Conservation (phyloP, 2,113 vertebrate species). For the Chinchilla lanigera region DNA sequence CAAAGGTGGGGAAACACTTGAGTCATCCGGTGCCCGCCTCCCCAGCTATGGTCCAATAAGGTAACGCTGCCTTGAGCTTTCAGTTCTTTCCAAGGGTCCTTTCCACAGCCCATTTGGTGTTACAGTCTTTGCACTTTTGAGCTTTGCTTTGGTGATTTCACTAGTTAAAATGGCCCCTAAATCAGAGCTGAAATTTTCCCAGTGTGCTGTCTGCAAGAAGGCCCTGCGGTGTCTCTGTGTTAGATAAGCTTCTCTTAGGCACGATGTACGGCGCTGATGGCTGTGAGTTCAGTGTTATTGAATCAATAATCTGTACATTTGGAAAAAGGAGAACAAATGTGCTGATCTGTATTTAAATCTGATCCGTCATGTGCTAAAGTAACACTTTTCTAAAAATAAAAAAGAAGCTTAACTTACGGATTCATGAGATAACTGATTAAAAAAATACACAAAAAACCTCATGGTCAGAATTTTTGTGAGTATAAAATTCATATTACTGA, state of each 20-base stretch:
- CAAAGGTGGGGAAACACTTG: background rate
- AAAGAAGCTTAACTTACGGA: background rate
- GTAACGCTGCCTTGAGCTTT: background rate
- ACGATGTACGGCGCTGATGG: background rate
- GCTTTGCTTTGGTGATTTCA: background rate
- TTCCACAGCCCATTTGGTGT: background rate
- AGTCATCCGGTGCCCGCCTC: background rate
- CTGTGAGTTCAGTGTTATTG: background rate
- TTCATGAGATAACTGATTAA: background rate
- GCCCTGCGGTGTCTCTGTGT: background rate
- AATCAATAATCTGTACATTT: background rate
- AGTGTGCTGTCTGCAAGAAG: background rate
- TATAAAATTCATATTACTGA: background rate
- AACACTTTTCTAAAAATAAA: background rate
- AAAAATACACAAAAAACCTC: background rate
- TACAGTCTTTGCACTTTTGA: background rate
- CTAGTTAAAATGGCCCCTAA: background rate
- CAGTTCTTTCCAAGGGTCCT: background rate
- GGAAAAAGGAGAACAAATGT: background rate
- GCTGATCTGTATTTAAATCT: background rate
- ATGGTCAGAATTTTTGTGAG: background rate
- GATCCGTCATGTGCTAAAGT: background rate
- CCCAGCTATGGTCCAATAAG: background rate
- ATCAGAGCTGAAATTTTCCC: background rate
- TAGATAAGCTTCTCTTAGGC: background rate